Conservation (phyloP, 2,888 invertebrate genomes). For the Crocallis elinguaria region DNA sequence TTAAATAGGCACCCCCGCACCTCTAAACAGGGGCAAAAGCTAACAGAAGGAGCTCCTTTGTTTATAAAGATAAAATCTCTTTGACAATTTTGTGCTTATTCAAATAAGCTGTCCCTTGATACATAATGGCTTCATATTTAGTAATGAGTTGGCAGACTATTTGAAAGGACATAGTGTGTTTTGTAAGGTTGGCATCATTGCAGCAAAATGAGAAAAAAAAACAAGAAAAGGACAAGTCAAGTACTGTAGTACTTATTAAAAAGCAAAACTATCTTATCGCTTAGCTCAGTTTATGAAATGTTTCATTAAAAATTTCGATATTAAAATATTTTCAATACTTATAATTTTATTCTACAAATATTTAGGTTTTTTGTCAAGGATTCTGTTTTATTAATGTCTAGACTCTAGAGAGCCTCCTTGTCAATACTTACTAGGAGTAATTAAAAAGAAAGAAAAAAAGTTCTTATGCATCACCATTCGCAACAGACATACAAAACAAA, state of each 20-base stretch:
- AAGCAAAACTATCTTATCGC: too few species aligned
- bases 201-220: background rate
- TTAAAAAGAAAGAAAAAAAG: background rate
- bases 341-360: too few species aligned
- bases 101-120: slow-evolving; percentile 79
- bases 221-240: too few species aligned
- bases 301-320: too few species aligned
- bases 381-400: too few species aligned
- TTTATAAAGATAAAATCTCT: slow-evolving; percentile 84
- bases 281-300: too few species aligned
- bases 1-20: slow-evolving; percentile 70
- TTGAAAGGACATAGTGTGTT: slow-evolving; percentile 18
- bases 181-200: background rate
- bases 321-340: too few species aligned
- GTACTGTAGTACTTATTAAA: too few species aligned
- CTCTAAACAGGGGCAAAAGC: slow-evolving; percentile 69
- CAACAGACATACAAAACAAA: slow-evolving; percentile 41
- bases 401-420: too few species aligned
- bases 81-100: slow-evolving; percentile 84
- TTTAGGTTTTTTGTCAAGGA: too few species aligned
- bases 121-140: slow-evolving; percentile 75
- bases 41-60: slow-evolving; percentile 81
- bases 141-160: slow-evolving; percentile 42
- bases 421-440: background rate
- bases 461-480: slow-evolving; percentile 25